A percentile compares a stretch with the other conserved stretches of the same genome.
phyloP scores from a whole-genome alignment of 2,113 vertebrate genomes.

The Lycocorax pyrrhopterus region DNA sequence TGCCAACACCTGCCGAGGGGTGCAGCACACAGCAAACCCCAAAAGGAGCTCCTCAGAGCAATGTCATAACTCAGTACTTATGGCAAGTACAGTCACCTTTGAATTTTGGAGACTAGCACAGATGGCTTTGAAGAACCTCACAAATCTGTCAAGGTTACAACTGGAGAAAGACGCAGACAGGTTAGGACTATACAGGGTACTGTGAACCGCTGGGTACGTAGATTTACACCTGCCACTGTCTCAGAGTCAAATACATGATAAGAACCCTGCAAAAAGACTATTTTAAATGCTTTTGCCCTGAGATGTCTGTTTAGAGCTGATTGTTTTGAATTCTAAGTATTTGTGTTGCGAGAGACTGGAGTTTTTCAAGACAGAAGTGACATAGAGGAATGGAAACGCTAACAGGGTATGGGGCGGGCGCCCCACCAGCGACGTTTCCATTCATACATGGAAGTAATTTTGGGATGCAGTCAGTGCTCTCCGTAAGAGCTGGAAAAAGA shows the following conservation, averaged over 20 bases:
- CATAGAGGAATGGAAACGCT: background rate
- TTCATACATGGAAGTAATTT: background rate
- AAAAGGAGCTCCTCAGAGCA: constrained; percentile 29
- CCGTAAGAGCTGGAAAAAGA: background rate
- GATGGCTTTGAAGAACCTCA: constrained; percentile 55
- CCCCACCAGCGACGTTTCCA: constrained; percentile 2
- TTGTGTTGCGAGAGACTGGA: background rate
- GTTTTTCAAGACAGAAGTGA: background rate
- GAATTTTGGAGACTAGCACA: constrained; percentile 35
- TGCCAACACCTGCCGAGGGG: background rate
- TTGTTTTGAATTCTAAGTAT: background rate
- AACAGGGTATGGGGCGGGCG: background rate
- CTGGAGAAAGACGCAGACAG: constrained; percentile 45
- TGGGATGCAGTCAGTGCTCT: constrained; percentile 9
- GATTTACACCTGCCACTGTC: background rate
- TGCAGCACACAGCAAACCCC: background rate
- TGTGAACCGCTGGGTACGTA: background rate
- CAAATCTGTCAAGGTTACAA: constrained; percentile 9
- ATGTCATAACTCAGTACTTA: background rate
- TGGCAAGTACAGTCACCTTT: constrained; percentile 16
- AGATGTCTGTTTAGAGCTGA: background rate
- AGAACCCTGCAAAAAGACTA: constrained; percentile 26
- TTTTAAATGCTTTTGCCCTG: background rate
- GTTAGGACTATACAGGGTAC: constrained; percentile 35
- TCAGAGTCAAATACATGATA: background rate